Conservation (phyloP, 2,113 vertebrate species). For the Pangasianodon gigas region DNA sequence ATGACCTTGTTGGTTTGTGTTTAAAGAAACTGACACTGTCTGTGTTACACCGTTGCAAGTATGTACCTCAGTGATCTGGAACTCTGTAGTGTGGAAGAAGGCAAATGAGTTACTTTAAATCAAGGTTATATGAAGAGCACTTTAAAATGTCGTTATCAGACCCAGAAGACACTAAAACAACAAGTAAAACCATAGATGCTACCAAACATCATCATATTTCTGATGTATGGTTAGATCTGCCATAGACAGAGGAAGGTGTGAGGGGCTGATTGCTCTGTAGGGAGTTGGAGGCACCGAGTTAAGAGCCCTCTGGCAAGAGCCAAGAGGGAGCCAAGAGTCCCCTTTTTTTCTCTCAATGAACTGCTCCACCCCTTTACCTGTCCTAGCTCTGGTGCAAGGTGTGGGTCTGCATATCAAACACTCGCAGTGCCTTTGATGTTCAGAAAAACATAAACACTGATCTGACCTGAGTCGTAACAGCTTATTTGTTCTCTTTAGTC, state of each 20-base stretch:
- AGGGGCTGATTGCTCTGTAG: conserved; percentile 61
- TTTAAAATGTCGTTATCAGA: neutral
- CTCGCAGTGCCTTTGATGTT: conserved; percentile 74
- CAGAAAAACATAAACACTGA: conserved; percentile 78
- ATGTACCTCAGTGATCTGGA: neutral
- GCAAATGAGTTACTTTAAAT: neutral
- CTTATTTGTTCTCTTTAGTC: conserved; percentile 84
- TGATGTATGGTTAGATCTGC: neutral
- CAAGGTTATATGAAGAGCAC: neutral
- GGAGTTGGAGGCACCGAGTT: conserved; percentile 68
- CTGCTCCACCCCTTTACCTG: conserved; percentile 77
- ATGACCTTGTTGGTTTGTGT: conserved; percentile 61
- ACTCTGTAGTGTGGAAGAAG: neutral
- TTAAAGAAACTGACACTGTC: conserved; percentile 56
- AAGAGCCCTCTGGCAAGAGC: conserved; percentile 69
- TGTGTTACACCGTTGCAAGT: conserved; percentile 29
- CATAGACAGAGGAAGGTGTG: conserved; percentile 8
- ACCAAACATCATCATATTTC: neutral
- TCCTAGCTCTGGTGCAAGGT: conserved; percentile 71
- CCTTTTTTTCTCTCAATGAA: conserved; percentile 65
- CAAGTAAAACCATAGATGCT: neutral
- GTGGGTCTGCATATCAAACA: conserved; percentile 81
- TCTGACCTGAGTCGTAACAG: conserved; percentile 78
- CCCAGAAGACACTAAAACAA: neutral
- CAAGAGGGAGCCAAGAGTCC: conserved; percentile 62